These are phyloP conservation scores for Petromus typicus DNA, from an alignment of 2,113 vertebrate species.

Conservation along the genomic window DNA sequence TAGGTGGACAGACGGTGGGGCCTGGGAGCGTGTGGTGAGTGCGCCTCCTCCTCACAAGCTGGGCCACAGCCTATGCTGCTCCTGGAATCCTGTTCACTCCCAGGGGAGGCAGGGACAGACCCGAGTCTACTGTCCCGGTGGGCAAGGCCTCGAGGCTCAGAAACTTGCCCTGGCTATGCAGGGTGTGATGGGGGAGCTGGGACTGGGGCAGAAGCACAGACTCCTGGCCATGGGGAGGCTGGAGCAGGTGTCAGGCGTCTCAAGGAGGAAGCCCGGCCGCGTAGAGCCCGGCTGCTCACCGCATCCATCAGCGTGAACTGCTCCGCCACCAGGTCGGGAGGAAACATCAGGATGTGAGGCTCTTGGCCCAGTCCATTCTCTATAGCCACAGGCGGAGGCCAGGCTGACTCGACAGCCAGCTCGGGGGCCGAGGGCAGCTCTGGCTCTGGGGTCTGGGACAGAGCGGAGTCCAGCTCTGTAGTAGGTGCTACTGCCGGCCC, in stretches of 20 bases:
- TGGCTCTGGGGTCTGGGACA: neutral
- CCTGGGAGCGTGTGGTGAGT: rapidly evolving
- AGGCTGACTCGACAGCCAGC: slow-evolving; percentile 87
- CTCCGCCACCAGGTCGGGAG: slow-evolving; percentile 96
- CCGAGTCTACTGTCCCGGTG: neutral
- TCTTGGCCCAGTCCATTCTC: slow-evolving; percentile 92
- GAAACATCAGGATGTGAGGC: slow-evolving; percentile 93
- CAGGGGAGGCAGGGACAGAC: rapidly evolving
- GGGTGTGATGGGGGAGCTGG: rapidly evolving
- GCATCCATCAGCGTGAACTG: slow-evolving; percentile 99
- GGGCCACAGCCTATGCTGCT: no score
- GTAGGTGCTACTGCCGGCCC: neutral
- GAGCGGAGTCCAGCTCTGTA: rapidly evolving
- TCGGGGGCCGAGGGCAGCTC: rapidly evolving
- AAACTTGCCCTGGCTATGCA: rapidly evolving
- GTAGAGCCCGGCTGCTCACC: slow-evolving; percentile 85
- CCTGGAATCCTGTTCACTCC: neutral
- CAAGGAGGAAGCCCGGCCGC: neutral
- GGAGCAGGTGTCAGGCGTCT: neutral
- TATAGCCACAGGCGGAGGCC: slow-evolving; percentile 90
- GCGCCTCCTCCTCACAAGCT: neutral
- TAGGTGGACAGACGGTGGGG: no score
- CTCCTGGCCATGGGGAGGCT: rapidly evolving
- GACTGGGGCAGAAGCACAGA: rapidly evolving
- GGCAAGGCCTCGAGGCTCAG: neutral